Evolutionary conservation across 2,797 vertebrate species (phyloP).

Genomic region (Falco rusticolus): DNA sequence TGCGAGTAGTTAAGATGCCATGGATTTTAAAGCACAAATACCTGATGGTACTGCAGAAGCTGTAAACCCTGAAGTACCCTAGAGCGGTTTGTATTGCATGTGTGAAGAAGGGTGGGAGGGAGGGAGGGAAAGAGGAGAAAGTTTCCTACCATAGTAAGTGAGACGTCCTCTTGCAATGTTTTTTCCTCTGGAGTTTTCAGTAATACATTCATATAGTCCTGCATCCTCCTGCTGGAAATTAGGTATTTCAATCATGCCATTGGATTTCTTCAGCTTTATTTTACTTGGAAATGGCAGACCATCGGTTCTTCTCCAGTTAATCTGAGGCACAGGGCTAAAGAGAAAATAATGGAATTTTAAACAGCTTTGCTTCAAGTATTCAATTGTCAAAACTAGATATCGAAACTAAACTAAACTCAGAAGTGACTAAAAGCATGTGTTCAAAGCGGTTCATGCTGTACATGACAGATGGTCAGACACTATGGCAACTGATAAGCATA

Average conservation of each 20-base stretch:
- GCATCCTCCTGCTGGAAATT: slow-evolving; percentile 93
- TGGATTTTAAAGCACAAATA: background rate
- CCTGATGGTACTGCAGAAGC: background rate
- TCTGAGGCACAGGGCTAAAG: slow-evolving; percentile 91
- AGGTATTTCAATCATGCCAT: slow-evolving; percentile 90
- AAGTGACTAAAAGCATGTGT: background rate
- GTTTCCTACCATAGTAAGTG: slow-evolving; percentile 89
- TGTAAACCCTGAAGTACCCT: background rate
- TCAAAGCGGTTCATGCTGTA: background rate
- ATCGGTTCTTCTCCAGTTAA: slow-evolving; percentile 93
- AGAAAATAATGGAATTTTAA: slow-evolving; percentile 11
- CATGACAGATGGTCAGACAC: background rate
- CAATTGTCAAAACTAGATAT: background rate
- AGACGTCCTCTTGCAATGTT: slow-evolving; percentile 90
- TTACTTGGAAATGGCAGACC: slow-evolving; percentile 90
- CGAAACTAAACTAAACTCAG: background rate
- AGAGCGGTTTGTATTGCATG: background rate
- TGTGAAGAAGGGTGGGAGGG: background rate
- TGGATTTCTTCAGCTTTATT: slow-evolving; percentile 88
- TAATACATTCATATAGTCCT: slow-evolving; percentile 91
- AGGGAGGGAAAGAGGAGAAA: background rate
- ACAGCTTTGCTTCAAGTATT: background rate
- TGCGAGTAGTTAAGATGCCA: background rate
- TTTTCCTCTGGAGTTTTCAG: slow-evolving; percentile 92
- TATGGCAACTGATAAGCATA: background rate